A percentile compares a stretch with the other conserved stretches of the same genome.
These are phyloP conservation scores for Oostethus manadensis DNA, from an alignment of 2,113 vertebrate genomes.

Conservation along the genomic window DNA sequence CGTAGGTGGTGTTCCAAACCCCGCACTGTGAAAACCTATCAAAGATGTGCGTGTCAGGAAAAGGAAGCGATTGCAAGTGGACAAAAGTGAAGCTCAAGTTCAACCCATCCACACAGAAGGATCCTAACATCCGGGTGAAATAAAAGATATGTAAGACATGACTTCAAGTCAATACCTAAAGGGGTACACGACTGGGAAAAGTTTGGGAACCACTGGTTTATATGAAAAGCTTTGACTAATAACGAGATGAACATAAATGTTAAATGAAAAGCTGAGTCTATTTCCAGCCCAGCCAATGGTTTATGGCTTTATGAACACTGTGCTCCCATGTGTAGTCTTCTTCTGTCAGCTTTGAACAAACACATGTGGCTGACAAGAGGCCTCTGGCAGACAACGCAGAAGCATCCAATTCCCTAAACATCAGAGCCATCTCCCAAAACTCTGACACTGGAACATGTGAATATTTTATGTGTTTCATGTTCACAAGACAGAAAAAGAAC, in stretches of 20 bases:
- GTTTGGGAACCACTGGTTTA: no score
- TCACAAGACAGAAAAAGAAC: not conserved
- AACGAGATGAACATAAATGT: not conserved
- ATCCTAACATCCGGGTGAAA: no score
- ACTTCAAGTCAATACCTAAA: no score
- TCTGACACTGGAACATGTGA: not conserved
- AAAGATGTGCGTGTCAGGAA: no score
- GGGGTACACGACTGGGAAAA: no score
- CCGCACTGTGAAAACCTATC: no score
- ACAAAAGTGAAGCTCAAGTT: no score
- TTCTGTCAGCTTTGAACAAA: constrained; percentile 5
- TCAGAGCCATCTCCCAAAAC: constrained; percentile 4
- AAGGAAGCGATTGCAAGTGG: no score
- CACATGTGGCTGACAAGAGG: constrained; percentile 5
- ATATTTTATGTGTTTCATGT: constrained; percentile 10
- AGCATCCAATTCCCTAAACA: constrained; percentile 8
- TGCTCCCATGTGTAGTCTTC: not conserved
- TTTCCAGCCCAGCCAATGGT: not conserved
- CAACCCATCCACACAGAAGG: no score
- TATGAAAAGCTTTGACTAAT: not conserved
- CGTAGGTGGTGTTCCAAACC: no score
- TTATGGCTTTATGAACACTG: constrained; percentile 6
- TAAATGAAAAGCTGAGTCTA: not conserved
- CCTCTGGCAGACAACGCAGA: constrained; percentile 17
- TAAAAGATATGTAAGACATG: no score